A percentile compares a stretch with the other conserved stretches of the same genome.
Evolutionary conservation across 2,113 vertebrate species (phyloP).

Genomic region (Mirza zaza): DNA sequence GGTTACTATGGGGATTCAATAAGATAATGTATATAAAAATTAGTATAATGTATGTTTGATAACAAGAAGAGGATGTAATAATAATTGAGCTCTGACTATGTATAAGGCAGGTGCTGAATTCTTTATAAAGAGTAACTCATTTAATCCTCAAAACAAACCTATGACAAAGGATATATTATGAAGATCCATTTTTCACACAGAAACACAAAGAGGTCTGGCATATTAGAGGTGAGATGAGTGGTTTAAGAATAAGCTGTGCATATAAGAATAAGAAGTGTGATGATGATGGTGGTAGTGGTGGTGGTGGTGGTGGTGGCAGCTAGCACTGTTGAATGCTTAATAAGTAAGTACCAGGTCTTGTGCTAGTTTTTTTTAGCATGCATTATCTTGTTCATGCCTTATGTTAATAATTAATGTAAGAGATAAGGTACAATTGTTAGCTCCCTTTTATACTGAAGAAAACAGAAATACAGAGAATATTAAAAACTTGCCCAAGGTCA

Average conservation of each 20-base stretch:
- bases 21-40: neutral
- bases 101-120: neutral
- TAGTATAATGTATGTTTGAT: neutral
- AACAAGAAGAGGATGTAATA: neutral
- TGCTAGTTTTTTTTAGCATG: neutral
- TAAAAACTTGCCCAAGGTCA: neutral
- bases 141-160: neutral
- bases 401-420: neutral
- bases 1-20: neutral
- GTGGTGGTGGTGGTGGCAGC: too few relatives aligned
- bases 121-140: neutral
- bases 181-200: neutral
- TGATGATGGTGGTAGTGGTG: rapidly evolving
- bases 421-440: neutral
- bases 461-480: neutral
- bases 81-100: neutral
- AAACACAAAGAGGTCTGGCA: neutral
- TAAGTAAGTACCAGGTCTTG: neutral
- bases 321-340: neutral
- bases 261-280: neutral
- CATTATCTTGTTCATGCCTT: neutral
- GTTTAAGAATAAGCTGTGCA: neutral
- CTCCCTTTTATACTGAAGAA: neutral
- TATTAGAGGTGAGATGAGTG: neutral
- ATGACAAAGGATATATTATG: neutral